Evolutionary conservation across 2,113 vertebrate genomes (phyloP), one percentile per base, ranked within the genome.

Genomic region (Baryphthengus martii): DNA sequence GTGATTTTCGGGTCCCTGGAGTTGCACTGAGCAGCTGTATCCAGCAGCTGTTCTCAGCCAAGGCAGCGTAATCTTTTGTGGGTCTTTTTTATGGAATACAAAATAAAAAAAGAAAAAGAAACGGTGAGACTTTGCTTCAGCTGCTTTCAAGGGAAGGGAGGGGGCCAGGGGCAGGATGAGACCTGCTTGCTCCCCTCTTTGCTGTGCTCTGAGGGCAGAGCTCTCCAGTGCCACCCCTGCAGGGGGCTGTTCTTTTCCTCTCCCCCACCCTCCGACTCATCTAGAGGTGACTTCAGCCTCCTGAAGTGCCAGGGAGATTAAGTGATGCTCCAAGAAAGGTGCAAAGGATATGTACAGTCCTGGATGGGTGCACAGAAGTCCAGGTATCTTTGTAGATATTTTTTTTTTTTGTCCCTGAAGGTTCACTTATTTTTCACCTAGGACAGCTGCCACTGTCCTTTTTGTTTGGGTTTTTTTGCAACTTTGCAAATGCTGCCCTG

Each of bases 1-100:
- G 74, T 62, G 79, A 35, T 94, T 50, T 78, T 4, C 6, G 6
- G 73, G 70, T 88, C 80, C 83, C 52, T 81, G 83, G 65, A 93
- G 92, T 93, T 96, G 93, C 95, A 90, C 96, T 92, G 94, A 74
- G 37, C 76, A 50, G 91, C 85, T 95, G 86, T 71, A 58, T 45
- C 88, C 68, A 58, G 86, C 89, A 78, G 84, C 84, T 92, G 55
- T 77, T 90, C 72, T 94, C 33, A 4, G 55, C 77, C 44, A 55
- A 71, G 92, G 47, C 2, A 44, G 88, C 11, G 2, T 62, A 25
- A 9, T 40, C 45, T 89, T 92, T 63, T 56, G 80, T 84, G 73
- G 73, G 4, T 8, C 12, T 77, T 91, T 97, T 96, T 95, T 28
- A 97, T 96, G 85, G 94, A 89, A 83, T 84, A 89, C 16, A 53